Conservation (phyloP, 2,888 invertebrate genomes). For the Argynnis bischoffii region DNA sequence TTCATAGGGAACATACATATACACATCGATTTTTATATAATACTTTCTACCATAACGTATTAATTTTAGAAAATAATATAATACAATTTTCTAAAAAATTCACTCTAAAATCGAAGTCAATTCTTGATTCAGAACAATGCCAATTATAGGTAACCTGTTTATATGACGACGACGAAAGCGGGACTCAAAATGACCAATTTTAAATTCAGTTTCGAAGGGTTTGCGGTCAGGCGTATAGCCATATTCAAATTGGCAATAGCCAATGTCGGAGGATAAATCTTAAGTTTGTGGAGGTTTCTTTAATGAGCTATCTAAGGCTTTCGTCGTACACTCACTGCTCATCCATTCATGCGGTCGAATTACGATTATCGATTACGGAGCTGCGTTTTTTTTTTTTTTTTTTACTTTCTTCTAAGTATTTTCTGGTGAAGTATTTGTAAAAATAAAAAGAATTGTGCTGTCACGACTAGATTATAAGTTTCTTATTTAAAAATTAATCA, state of each 20-base stretch:
- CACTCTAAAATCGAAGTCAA: neutral
- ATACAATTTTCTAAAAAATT: neutral
- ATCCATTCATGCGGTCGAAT: slow-evolving; percentile 5
- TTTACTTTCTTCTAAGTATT: no score
- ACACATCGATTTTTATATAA: no score
- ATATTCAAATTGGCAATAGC: slow-evolving; percentile 63
- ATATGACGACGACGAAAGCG: slow-evolving; percentile 35
- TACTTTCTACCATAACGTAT: no score
- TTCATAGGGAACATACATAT: no score
- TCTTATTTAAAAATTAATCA: no score
- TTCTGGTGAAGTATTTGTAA: no score
- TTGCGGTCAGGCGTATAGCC: slow-evolving; percentile 46
- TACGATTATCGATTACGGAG: neutral
- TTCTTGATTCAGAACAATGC: slow-evolving; percentile 13
- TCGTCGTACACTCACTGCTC: slow-evolving; percentile 42
- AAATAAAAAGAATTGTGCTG: no score
- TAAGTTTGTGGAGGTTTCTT: slow-evolving; percentile 50
- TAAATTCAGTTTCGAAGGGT: slow-evolving; percentile 38
- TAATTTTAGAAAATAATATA: no score
- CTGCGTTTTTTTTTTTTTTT: neutral
- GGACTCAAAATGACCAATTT: slow-evolving; percentile 38
- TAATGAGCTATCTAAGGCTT: slow-evolving; percentile 72
- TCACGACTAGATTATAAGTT: no score
- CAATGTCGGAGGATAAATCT: slow-evolving; percentile 60
- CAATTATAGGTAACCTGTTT: slow-evolving; percentile 40